Conservation (phyloP, 2,113 vertebrate genomes). For the Pholis gunnellus region DNA sequence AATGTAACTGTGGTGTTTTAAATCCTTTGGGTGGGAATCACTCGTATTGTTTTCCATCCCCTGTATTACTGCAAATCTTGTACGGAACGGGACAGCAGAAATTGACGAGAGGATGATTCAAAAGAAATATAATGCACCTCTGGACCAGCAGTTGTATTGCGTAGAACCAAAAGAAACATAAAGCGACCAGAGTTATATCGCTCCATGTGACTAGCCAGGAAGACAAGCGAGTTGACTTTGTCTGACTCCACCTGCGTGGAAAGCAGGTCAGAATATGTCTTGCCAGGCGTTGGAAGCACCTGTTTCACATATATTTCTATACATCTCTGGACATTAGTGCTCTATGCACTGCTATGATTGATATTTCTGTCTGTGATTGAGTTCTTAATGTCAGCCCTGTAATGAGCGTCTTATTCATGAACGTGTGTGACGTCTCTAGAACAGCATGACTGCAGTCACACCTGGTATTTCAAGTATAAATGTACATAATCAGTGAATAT, state of each 20-base stretch:
- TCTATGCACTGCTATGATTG: neutral
- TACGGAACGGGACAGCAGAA: neutral
- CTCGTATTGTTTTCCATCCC: neutral
- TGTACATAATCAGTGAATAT: neutral
- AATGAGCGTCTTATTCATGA: neutral
- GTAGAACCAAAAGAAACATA: constrained; percentile 7
- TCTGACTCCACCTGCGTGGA: neutral
- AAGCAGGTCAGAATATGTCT: constrained; percentile 15
- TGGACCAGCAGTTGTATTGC: constrained; percentile 8
- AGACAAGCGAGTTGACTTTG: neutral
- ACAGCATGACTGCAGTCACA: neutral
- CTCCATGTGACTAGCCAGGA: constrained; percentile 8
- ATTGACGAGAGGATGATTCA: neutral
- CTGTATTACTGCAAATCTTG: neutral
- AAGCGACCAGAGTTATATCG: constrained; percentile 7
- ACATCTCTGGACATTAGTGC: neutral
- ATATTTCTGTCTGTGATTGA: neutral
- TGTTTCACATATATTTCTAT: constrained; percentile 11
- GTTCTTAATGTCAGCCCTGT: neutral
- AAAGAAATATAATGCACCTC: constrained; percentile 16
- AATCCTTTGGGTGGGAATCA: neutral
- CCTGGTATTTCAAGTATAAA: neutral
- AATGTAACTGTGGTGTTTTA: neutral
- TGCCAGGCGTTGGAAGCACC: neutral
- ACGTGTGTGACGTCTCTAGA: neutral